Conservation (phyloP, 2,113 vertebrate species). For the Gopherus flavomarginatus region DNA sequence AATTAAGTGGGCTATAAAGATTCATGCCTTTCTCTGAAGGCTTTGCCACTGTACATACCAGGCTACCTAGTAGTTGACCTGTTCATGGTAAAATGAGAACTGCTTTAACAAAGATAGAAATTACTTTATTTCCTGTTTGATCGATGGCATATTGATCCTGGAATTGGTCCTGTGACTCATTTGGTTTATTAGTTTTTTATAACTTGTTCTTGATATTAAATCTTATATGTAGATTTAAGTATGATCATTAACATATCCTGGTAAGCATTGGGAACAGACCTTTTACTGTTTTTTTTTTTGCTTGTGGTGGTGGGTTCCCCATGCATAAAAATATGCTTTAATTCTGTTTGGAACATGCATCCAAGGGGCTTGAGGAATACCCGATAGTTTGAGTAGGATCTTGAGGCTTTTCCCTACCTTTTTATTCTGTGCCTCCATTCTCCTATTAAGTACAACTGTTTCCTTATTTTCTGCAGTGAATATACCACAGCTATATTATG, state of each 20-base stretch:
- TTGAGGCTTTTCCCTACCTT: accelerated
- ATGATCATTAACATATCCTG: not conserved
- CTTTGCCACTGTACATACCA: not conserved
- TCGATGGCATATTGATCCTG: not conserved
- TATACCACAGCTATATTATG: not conserved
- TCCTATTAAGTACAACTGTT: not conserved
- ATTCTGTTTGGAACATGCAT: not conserved
- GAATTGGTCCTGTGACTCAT: not conserved
- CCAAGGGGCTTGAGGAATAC: not conserved
- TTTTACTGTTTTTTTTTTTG: not conserved
- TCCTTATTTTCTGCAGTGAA: not conserved
- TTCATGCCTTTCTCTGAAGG: not conserved
- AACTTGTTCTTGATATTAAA: not conserved
- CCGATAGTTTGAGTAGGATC: not conserved
- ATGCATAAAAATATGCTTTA: not conserved
- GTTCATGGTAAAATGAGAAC: not conserved
- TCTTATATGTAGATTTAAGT: not conserved
- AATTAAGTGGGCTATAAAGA: not conserved
- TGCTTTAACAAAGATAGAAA: not conserved
- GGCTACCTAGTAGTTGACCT: not conserved
- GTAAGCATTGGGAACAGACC: not conserved
- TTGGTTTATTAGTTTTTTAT: not conserved
- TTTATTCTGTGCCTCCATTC: not conserved
- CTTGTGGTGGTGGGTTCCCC: not conserved
- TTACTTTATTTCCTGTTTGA: not conserved